Base-by-base conservation (phyloP, 1,140 invertebrate genomes). In the Calycopis cecrops region DNA sequence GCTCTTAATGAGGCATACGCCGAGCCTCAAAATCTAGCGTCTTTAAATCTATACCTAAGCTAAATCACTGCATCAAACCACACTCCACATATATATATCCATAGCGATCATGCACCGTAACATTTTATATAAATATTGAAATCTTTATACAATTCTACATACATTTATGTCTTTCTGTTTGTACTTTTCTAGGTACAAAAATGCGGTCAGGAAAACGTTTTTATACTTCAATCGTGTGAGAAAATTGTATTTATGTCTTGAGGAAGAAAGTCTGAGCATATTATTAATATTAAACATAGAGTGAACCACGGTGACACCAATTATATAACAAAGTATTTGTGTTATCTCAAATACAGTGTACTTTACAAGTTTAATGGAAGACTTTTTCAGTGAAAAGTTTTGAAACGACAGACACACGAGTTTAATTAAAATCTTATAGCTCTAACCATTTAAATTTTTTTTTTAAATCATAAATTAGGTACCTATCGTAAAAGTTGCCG, bases 151-250 rank as follows among this genome's bases (percentile, higher is more conserved):
- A 35, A 17, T 44, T 48, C 10, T 34, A 28, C 21, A 49, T 52
- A 35, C 28, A 42, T 18, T 12, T 33, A 35, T 48, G 35, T 37
- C 44, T 52, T 53, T 55, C 33, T 18, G 48, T 67, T 67, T 59
- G 62, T 67, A 67, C 65, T 67, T 40, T 59, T 12, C 47, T 61
- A 59, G 59, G 59, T 67, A 67, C 65, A 64, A 62, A 60, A 64
- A 40, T 54, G 55, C 42, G 52, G 9, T 50, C 40, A 44, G 10
- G 52, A 44, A 53, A 53, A 34, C n/a, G 9, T 44, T 14, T 42
- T 16, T 40, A 12, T 14, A 28, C 21, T 28, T 28, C 6, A 28
- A 50, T 44, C 52, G 16, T 53, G 42, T 44, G 42, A 57, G 55
- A 49, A 55, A 40, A 55, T 38, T 35, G 47, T 38, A 53, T 17